Evolutionary conservation across 2,113 vertebrate species (phyloP).

Genomic region (Sinocyclocheilus grahami): DNA sequence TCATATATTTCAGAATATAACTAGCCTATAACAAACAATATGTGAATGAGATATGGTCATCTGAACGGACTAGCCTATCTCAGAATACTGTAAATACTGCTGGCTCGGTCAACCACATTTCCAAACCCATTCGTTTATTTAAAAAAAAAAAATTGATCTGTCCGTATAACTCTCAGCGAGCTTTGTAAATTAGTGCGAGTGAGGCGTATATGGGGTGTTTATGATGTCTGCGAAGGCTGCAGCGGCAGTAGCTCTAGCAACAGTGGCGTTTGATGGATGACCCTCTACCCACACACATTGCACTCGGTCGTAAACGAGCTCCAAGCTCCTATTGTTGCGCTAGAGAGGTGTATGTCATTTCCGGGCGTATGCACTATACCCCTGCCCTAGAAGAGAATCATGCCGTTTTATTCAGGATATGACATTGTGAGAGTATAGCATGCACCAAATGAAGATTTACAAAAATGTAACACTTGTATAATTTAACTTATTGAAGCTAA

Average conservation of each 20-base stretch:
- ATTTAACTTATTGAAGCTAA: neutral
- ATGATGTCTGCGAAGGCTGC: slow-evolving; percentile 51
- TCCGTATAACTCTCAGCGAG: slow-evolving; percentile 23
- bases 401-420: slow-evolving; percentile 38
- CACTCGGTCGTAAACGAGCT: slow-evolving; percentile 51
- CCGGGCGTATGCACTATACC: slow-evolving; percentile 39
- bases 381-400: slow-evolving; percentile 7
- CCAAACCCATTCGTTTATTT: neutral
- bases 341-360: slow-evolving; percentile 39
- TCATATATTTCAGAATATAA: no score
- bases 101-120: neutral
- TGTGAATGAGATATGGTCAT: neutral
- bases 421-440: neutral
- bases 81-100: neutral
- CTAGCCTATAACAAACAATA: neutral
- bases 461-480: neutral
- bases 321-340: slow-evolving; percentile 49
- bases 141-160: neutral
- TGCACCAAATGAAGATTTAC: slow-evolving; percentile 2
- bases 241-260: slow-evolving; percentile 46
- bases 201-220: slow-evolving; percentile 56
- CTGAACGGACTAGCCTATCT: neutral
- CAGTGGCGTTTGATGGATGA: slow-evolving; percentile 55
- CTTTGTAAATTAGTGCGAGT: slow-evolving; percentile 41
- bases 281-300: slow-evolving; percentile 55